A percentile compares a stretch with the other conserved stretches of the same genome.
Evolutionary conservation across 2,113 vertebrate species (phyloP).

Genomic region (Alces alces): DNA sequence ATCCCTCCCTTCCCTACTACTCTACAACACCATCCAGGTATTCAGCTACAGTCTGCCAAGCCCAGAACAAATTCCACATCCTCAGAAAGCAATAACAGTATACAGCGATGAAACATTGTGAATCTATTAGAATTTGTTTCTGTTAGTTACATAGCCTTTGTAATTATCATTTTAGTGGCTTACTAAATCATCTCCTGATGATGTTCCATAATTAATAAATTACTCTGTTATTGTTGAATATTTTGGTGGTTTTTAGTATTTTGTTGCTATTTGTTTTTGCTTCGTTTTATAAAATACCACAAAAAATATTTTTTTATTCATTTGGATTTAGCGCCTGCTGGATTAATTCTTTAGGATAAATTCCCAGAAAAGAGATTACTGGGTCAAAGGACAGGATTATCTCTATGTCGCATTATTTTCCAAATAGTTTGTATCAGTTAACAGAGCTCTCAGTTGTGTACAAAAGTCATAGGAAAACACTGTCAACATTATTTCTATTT

Average conservation of each 20-base stretch:
- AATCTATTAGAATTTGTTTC: background rate
- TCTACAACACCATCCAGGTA: background rate
- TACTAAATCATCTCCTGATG: conserved; percentile 31
- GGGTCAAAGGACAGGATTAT: conserved; percentile 34
- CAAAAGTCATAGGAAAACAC: background rate
- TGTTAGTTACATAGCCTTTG: background rate
- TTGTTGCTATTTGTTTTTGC: background rate
- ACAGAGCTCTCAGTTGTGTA: background rate
- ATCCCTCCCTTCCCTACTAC: background rate
- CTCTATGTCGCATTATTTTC: background rate
- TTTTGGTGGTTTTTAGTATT: background rate
- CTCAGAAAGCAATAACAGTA: background rate
- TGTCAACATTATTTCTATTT: background rate
- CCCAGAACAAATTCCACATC: background rate
- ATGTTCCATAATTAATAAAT: conserved; percentile 52
- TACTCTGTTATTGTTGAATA: conserved; percentile 17
- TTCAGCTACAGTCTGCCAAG: background rate
- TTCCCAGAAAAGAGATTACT: conserved; percentile 6
- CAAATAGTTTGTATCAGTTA: background rate
- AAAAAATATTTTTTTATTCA: conserved; percentile 25
- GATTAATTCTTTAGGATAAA: conserved; percentile 39
- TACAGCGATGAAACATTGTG: background rate
- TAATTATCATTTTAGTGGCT: conserved; percentile 32
- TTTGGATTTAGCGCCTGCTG: background rate
- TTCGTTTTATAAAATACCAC: background rate